Evolutionary conservation across 2,888 invertebrate genomes (phyloP).

Genomic region (Trachelus tabidus): DNA sequence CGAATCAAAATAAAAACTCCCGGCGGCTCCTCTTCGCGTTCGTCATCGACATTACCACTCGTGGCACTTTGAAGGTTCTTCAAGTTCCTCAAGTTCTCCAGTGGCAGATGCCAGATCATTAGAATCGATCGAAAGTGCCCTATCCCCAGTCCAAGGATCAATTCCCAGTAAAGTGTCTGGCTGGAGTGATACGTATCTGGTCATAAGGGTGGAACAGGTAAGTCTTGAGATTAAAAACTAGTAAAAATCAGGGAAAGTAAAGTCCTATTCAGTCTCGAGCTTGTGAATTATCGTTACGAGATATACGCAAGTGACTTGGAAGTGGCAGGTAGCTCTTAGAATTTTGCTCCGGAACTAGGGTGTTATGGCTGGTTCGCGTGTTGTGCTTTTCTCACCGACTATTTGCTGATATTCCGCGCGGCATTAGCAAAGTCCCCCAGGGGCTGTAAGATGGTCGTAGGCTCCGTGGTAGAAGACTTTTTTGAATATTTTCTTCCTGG

Average conservation of each 20-base stretch:
- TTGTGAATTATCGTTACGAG: background rate
- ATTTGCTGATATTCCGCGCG: slow-evolving; percentile 35
- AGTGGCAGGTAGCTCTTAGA: slow-evolving; percentile 47
- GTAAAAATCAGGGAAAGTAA: background rate
- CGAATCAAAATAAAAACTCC: background rate
- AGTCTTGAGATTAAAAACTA: no score
- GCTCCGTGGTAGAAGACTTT: slow-evolving; percentile 26
- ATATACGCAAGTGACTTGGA: slow-evolving; percentile 12
- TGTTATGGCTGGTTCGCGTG: slow-evolving; percentile 33
- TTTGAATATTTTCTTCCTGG: slow-evolving; percentile 34
- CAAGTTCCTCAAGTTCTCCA: background rate
- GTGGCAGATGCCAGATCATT: slow-evolving; percentile 7
- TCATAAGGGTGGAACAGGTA: background rate
- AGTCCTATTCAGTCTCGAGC: background rate
- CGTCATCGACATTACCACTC: background rate
- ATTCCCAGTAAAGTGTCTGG: background rate
- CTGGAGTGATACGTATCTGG: background rate
- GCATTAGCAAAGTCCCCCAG: slow-evolving; percentile 14
- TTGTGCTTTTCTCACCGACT: slow-evolving; percentile 25
- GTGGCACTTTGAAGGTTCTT: slow-evolving; percentile 1
- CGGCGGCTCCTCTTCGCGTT: background rate
- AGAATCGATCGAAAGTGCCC: slow-evolving; percentile 1
- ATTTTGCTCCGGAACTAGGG: slow-evolving; percentile 30
- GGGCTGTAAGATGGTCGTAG: slow-evolving; percentile 1
- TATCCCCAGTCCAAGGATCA: background rate